These are phyloP conservation scores for Dicaeum eximium DNA, from an alignment of 2,113 vertebrate species.

Conservation along the genomic window DNA sequence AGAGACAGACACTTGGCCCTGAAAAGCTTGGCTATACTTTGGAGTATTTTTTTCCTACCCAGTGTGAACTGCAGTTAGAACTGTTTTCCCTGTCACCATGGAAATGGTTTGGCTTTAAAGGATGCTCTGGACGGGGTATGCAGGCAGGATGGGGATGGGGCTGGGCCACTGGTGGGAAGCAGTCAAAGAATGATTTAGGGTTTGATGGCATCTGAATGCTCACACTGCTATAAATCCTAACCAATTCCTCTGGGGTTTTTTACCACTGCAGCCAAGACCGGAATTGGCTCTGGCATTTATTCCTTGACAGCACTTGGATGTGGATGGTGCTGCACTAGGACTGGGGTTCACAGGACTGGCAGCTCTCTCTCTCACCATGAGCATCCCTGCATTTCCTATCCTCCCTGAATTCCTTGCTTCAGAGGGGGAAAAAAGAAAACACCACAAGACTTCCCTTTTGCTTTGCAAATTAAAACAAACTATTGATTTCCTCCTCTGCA, in stretches of 20 bases:
- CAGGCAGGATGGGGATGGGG: not conserved
- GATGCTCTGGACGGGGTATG: not conserved
- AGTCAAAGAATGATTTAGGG: not conserved
- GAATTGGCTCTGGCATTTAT: not conserved
- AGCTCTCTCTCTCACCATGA: not conserved
- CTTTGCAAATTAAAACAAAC: not conserved
- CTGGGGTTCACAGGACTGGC: not conserved
- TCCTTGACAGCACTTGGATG: not conserved
- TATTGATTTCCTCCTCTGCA: not conserved
- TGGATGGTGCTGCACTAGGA: accelerated
- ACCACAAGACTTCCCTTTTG: not conserved
- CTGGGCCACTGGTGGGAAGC: not conserved
- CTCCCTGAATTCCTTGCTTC: not conserved
- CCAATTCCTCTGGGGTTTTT: not conserved
- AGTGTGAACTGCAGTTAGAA: not conserved
- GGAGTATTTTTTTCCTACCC: not conserved
- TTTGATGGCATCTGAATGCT: not conserved
- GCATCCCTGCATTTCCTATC: not conserved
- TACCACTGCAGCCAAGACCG: not conserved
- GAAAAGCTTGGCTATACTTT: accelerated
- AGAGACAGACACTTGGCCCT: not conserved
- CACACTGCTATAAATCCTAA: not conserved
- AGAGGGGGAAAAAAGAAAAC: not conserved
- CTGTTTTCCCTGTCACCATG: not conserved
- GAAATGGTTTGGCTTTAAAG: not conserved